Evolutionary conservation across 2,113 vertebrate genomes (phyloP), one percentile per base, ranked within the genome.

Genomic region (Siphamia tubifer): DNA sequence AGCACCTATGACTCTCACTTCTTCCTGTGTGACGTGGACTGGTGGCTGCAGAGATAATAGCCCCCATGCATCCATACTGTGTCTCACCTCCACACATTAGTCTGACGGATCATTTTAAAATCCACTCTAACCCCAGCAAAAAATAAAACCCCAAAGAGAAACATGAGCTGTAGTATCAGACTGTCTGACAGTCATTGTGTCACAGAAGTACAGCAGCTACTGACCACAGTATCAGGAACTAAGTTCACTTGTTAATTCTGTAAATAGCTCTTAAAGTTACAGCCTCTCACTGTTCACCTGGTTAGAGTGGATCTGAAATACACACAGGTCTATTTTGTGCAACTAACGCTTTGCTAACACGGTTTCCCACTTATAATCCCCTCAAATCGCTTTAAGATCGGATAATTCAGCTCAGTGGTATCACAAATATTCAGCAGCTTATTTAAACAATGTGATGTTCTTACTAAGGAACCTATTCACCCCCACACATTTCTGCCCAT

Each of bases 191-290:
- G 16, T 68, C 21, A 34, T 21, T 5, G 39, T 42, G 31, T 31
- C 31, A 4, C 31, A 4, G 8, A 51, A 31, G 23, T 35, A 49
- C 40, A 20, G 65, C 47, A 72, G 10, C 12, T 17, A 5, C 58
- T 42, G 64, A 79, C 70, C 77, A 81, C 74, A 85, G 23, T 64
- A 86, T 32, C 64, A 85, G 84, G 86, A 86, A 86, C 79, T 86
- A 71, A 52, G 45, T 38, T 32, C 40, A 10, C 42, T 53, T 48
- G 15, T 11, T 8, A 44, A 9, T 63, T 12, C 32, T 12, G 63
- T 2, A 43, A 8, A 34, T 6, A 35, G 25, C 71, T 79, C 82
- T 86, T 88, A 88, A 88, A 88, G 86, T 71, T 27, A 75, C 82
- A 84, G 77, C 23, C 28, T 23, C 43, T 44, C 2, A 25, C 44